Base-by-base conservation (phyloP, 2,113 vertebrate species). In the Lanius collurio region DNA sequence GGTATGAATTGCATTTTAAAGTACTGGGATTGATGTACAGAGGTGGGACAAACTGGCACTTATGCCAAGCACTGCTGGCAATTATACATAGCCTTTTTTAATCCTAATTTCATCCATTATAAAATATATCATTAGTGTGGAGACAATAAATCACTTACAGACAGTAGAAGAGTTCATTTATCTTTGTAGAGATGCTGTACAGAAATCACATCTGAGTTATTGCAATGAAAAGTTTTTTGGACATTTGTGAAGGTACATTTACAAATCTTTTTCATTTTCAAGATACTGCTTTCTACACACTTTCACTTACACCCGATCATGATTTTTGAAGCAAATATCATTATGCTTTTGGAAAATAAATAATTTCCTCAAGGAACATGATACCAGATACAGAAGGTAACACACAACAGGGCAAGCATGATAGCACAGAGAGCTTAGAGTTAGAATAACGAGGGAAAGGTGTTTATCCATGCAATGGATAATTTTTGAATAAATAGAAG, bases 41-140 rank as follows among this genome's bases (percentile, higher is more conserved):
- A 92, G 70, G 37, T 93, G 76, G 35, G 46, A 82, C 35, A 95
- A 95, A 83, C 28, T 56, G 56, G 33, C 84, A 73, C 62, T 77
- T 83, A 81, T 1, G 10, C 42, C 13, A 19, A 90, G 53, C 63
- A 53, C 27, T 78, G 21, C 35, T 62, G 62, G 52, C 39, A 97
- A 82, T 95, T 91, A 94, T n/a, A 86, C 14, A n/a, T 83, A 94
- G 93, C 86, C 64, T 76, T 84, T 85, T 94, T 96, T 91, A 94
- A 76, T 91, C 94, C 31, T 93, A 84, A 96, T 93, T 93, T 76
- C 15, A 81, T 69, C 42, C 37, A 62, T 95, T 97, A 92, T 63
- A 28, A 87, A 87, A 90, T 21, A 44, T 21, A 78, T 4, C 46
- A 67, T 79, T 78, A 81, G 6, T 44, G 35, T 87, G 50, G 46